phyloP scores from a whole-genome alignment of 2,888 invertebrate genomes.

The Machimus rusticus region DNA sequence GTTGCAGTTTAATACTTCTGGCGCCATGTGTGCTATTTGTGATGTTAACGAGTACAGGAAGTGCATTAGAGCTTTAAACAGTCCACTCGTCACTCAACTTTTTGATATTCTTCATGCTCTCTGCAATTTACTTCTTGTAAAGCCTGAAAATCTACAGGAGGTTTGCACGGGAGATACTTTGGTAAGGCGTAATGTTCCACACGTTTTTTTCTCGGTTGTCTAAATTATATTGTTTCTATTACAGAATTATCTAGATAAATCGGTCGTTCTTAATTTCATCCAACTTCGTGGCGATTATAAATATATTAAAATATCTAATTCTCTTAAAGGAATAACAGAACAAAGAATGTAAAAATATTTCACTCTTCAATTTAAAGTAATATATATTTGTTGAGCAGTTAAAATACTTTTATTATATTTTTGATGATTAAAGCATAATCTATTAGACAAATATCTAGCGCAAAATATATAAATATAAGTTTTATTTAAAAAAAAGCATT shows the following conservation, averaged over 20 bases:
- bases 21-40: constrained; percentile 97
- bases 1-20: constrained; percentile 93
- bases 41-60: constrained; percentile 97
- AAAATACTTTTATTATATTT: neutral
- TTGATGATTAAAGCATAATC: neutral
- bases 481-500: no score
- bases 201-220: neutral
- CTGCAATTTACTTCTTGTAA: constrained; percentile 92
- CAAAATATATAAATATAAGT: no score
- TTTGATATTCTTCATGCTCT: constrained; percentile 96
- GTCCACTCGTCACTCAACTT: constrained; percentile 81
- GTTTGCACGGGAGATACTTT: constrained; percentile 93
- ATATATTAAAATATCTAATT: constrained; percentile 75
- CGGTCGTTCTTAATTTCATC: constrained; percentile 90
- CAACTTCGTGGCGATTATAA: constrained; percentile 95
- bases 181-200: constrained; percentile 67
- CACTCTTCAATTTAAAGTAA: neutral
- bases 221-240: constrained; percentile 56
- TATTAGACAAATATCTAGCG: neutral
- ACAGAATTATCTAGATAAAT: constrained; percentile 89
- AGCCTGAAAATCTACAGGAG: constrained; percentile 95
- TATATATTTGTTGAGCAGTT: neutral
- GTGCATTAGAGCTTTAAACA: constrained; percentile 76
- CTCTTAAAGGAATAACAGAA: constrained; percentile 67
- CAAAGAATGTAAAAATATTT: constrained; percentile 47